Base-by-base conservation (phyloP, 2,888 invertebrate species). In the Clusia tigrina region DNA sequence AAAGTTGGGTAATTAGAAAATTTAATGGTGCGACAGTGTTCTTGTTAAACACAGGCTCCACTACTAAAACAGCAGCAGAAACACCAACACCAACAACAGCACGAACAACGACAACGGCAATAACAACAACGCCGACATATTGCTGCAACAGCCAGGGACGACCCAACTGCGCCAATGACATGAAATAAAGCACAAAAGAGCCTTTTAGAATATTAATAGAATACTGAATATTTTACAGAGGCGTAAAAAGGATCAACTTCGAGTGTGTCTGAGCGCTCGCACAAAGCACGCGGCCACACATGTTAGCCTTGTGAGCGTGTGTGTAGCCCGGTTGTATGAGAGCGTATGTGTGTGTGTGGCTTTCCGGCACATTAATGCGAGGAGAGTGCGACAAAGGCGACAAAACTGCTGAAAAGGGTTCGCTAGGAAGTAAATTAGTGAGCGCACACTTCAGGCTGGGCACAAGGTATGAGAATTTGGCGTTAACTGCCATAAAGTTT, bases 171-270 rank as follows among this genome's bases (percentile, higher is more conserved):
- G 69, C 65, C 69, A 71, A 73, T 76, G 72, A 71, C 71, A 69
- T 63, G 67, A 66, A 69, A 72, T 69, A 73, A 72, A 75, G 71
- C 70, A 76, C 71, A 76, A 77, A 74, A 76, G 78, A 70, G 73
- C 68, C 77, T 79, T 71, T 78, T 78, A 69, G 77, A 78, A 78
- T 79, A 79, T 78, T 78, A 78, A 78, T 78, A 74, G 77, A 78
- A 79, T 77, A 74, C 72, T 76, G 72, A 76, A 79, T 79, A 72
- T 48, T 48, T 48, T 48, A 48, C 20, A 48, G 22, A n/a, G 32
- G 32, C 32, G 32, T 12, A 32, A 32, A 32, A 32, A 32, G 32
- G 32, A 6, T 32, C 32, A 9, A 32, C 32, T 32, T 6, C n/a
- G n/a, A n/a, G n/a, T n/a, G n/a, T n/a, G 32, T 12, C 32, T 32